These are phyloP conservation scores for Oopsacas minuta DNA, from an alignment of 37 sponge, comb jelly and placozoan genomes.

Conservation along the genomic window DNA sequence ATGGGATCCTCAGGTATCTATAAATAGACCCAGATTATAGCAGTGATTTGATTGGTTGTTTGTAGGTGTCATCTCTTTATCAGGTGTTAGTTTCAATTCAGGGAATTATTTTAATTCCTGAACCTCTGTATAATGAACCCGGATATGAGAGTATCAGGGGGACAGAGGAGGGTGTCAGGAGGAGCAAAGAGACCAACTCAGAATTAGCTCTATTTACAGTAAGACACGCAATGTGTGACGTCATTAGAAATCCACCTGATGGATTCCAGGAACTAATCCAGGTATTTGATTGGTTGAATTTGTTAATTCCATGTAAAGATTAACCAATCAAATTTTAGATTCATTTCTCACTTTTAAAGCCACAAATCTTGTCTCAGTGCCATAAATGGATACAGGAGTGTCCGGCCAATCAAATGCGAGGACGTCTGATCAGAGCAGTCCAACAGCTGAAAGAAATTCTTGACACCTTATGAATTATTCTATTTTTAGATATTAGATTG, in stretches of 20 bases:
- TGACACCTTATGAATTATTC: constrained; percentile 34
- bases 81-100: constrained; percentile 80
- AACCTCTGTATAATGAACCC: constrained; percentile 91
- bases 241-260: background rate
- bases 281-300: background rate
- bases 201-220: background rate
- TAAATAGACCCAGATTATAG: constrained; percentile 30
- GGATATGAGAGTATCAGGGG: constrained; percentile 64
- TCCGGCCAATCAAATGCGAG: constrained; percentile 36
- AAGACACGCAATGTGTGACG: background rate
- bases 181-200: background rate
- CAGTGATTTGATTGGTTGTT: constrained; percentile 32
- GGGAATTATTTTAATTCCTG: constrained; percentile 70
- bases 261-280: background rate
- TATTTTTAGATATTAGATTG: background rate
- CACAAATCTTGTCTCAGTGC: constrained; percentile 49
- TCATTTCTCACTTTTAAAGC: constrained; percentile 53
- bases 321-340: constrained; percentile 21
- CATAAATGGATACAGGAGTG: constrained; percentile 53
- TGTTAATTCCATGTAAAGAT: background rate
- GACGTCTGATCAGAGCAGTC: constrained; percentile 44
- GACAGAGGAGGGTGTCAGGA: constrained; percentile 45
- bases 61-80: constrained; percentile 19
- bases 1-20: constrained; percentile 53
- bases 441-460: constrained; percentile 53